These are phyloP conservation scores for Creontiades dilutus DNA, from an alignment of 2,888 invertebrate species.

Conservation along the genomic window DNA sequence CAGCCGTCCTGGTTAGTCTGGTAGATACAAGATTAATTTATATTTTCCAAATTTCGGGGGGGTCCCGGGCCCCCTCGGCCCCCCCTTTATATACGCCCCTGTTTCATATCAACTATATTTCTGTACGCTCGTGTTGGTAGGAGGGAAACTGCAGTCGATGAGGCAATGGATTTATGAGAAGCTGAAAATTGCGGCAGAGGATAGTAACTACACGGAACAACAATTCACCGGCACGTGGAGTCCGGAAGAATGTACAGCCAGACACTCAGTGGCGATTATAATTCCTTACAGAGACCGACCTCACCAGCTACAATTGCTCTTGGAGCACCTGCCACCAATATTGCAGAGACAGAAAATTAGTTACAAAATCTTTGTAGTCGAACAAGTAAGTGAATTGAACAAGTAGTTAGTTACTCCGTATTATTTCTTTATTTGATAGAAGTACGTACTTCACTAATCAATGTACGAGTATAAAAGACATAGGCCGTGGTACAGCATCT, in stretches of 20 bases:
- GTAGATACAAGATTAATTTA: too few relatives aligned
- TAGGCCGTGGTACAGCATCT: too few relatives aligned
- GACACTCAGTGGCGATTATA: constrained; percentile 81
- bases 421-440: too few relatives aligned
- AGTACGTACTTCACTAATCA: too few relatives aligned
- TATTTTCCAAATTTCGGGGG: too few relatives aligned
- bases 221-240: constrained; percentile 79
- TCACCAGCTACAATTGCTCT: constrained; percentile 79
- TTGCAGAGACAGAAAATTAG: constrained; percentile 80
- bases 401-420: too few relatives aligned
- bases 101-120: not conserved
- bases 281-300: constrained; percentile 81
- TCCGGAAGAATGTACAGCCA: constrained; percentile 79
- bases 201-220: constrained; percentile 77
- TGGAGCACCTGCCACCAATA: constrained; percentile 80
- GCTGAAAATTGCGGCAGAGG: not conserved
- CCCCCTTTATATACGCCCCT: not conserved
- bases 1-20: too few relatives aligned
- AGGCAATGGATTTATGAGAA: not conserved
- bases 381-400: constrained; percentile 79
- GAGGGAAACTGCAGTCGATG: not conserved
- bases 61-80: too few relatives aligned
- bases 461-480: too few relatives aligned
- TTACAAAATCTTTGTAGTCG: constrained; percentile 80
- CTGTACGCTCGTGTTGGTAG: not conserved